phyloP scores from a whole-genome alignment of 2,888 invertebrate genomes.

The Gastrophysa polygoni region DNA sequence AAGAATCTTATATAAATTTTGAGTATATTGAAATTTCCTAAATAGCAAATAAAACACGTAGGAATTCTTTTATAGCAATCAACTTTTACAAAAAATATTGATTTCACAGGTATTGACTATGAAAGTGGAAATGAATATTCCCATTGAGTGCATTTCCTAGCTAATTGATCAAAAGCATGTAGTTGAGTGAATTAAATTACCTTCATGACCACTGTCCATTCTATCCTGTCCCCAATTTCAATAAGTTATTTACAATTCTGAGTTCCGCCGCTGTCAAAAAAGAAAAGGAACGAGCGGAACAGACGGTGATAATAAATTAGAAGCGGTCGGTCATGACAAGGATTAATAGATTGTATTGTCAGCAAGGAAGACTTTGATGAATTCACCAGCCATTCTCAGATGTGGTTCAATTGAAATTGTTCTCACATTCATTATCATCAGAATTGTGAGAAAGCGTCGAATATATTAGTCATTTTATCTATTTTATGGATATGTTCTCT shows the following conservation, averaged over 20 bases:
- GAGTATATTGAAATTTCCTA: too few species aligned
- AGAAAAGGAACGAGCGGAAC: slow-evolving; percentile 24
- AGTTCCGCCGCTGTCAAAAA: slow-evolving; percentile 18
- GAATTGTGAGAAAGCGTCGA: slow-evolving; percentile 26
- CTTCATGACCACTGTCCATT: too few species aligned
- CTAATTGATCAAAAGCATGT: too few species aligned
- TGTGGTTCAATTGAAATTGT: slow-evolving; percentile 54
- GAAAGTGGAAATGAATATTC: too few species aligned
- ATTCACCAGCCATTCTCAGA: slow-evolving; percentile 52
- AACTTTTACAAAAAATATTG: too few species aligned
- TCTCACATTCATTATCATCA: slow-evolving; percentile 56
- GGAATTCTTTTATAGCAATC: too few species aligned
- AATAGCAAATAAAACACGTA: too few species aligned
- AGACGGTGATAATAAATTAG: slow-evolving; percentile 56
- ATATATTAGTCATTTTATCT: slow-evolving; percentile 28
- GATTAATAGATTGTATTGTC: slow-evolving; percentile 59
- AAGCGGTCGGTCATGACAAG: slow-evolving; percentile 54
- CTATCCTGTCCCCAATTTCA: neutral
- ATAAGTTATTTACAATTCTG: neutral
- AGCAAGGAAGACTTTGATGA: slow-evolving; percentile 57
- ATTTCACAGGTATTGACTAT: too few species aligned
- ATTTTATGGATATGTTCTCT: slow-evolving; percentile 7
- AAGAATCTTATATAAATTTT: too few species aligned
- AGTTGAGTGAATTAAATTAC: too few species aligned
- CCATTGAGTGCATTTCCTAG: too few species aligned